A percentile compares a stretch with the other conserved stretches of the same genome.
Conservation (phyloP, 2,113 vertebrate species). For the Periophthalmodon schlosseri region DNA sequence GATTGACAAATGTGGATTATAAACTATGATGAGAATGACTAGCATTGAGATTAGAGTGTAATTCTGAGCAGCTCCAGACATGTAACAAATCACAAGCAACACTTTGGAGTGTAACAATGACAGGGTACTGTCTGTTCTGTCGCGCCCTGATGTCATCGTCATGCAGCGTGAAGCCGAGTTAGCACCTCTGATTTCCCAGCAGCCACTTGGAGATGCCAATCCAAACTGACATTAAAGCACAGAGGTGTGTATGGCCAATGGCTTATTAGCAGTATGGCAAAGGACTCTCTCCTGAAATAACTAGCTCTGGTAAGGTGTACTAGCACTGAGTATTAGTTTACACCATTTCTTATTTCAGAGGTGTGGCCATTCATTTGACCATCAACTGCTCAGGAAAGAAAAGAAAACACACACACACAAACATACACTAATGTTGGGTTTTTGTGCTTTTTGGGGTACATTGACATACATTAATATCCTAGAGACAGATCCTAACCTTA, state of each 20-base stretch:
- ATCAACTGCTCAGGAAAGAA: neutral
- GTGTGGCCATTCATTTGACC: neutral
- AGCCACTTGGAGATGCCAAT: neutral
- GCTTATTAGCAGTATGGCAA: neutral
- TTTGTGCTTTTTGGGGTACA: too few relatives aligned
- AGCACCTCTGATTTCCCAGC: conserved; percentile 6
- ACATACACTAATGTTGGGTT: too few relatives aligned
- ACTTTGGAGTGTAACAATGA: conserved; percentile 4
- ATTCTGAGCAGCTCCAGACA: neutral
- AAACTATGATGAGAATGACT: neutral
- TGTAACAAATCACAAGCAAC: neutral
- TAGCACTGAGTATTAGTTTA: too few relatives aligned
- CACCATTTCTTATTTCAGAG: too few relatives aligned
- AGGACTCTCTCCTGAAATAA: neutral
- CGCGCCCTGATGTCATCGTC: neutral
- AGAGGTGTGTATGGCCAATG: neutral
- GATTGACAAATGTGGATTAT: neutral
- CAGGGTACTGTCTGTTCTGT: conserved; percentile 5
- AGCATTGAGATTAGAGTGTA: neutral
- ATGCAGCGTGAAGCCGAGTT: conserved; percentile 2
- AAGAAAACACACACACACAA: neutral
- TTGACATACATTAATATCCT: too few relatives aligned
- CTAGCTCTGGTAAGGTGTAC: neutral
- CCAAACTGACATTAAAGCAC: neutral
- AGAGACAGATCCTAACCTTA: too few relatives aligned